These are phyloP conservation scores for Crotalus helleri DNA, from an alignment of 2,113 vertebrate genomes.

Conservation along the genomic window DNA sequence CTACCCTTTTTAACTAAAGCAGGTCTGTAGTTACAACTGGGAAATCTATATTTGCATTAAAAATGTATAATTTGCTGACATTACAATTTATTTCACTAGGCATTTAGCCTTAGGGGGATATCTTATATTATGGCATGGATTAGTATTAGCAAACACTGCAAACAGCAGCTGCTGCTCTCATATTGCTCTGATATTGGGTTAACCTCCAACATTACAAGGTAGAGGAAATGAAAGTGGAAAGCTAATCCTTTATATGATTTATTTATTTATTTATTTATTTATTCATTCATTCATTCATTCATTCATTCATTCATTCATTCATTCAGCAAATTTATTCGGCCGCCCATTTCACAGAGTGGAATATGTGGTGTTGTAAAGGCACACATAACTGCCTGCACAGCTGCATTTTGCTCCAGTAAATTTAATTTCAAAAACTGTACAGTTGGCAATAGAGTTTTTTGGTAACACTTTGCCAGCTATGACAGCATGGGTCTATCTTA, in stretches of 20 bases:
- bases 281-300: too few relatives aligned
- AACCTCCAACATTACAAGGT: constrained; percentile 35
- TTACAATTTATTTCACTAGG: constrained; percentile 45
- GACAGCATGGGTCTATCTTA: background rate
- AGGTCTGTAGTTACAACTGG: background rate
- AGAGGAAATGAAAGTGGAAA: constrained; percentile 43
- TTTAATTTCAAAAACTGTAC: background rate
- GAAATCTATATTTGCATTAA: constrained; percentile 36
- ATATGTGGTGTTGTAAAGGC: background rate
- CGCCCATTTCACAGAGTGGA: background rate
- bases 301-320: background rate
- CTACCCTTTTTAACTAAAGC: background rate
- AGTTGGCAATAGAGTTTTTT: background rate
- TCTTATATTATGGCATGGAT: constrained; percentile 37
- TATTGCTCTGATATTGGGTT: constrained; percentile 32
- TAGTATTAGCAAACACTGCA: constrained; percentile 52
- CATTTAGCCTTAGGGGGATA: constrained; percentile 41
- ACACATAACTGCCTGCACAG: background rate
- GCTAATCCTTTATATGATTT: constrained; percentile 51
- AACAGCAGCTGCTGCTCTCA: constrained; percentile 55
- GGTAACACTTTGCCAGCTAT: background rate
- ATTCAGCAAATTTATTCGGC: background rate
- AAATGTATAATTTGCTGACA: constrained; percentile 50
- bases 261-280: constrained; percentile 6
- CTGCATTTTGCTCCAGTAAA: background rate